A percentile compares a stretch with the other conserved stretches of the same genome.
phyloP scores from a whole-genome alignment of 2,888 invertebrate genomes.

The Cataglyphis cursor region DNA sequence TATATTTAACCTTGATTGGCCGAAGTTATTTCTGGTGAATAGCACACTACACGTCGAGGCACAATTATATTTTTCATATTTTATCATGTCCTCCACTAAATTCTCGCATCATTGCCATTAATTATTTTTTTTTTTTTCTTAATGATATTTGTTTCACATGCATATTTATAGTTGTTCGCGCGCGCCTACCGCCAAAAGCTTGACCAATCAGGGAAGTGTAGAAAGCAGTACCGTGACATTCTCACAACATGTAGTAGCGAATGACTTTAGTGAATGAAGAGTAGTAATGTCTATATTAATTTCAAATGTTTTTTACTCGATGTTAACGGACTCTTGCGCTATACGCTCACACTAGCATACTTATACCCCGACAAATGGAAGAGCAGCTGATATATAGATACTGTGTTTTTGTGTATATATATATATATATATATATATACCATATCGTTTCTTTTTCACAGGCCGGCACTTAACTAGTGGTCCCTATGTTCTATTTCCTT shows the following conservation, averaged over 20 bases:
- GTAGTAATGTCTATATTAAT: conserved; percentile 73
- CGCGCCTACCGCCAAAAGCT: conserved; percentile 47
- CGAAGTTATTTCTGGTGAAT: conserved; percentile 55
- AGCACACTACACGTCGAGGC: neutral
- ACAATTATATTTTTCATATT: neutral
- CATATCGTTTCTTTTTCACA: conserved; percentile 72
- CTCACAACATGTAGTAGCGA: conserved; percentile 69
- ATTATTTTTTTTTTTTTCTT: neutral
- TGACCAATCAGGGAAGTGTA: conserved; percentile 77
- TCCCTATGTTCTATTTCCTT: conserved; percentile 75
- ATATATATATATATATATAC: conserved; percentile 38
- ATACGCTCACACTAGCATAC: conserved; percentile 56
- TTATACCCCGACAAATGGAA: conserved; percentile 34
- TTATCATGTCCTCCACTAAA: neutral
- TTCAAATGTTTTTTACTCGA: conserved; percentile 59
- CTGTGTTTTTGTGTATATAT: conserved; percentile 39
- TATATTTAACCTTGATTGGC: conserved; percentile 78
- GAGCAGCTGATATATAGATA: conserved; percentile 44
- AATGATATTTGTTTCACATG: neutral
- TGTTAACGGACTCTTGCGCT: conserved; percentile 67
- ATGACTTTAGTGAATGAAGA: conserved; percentile 76
- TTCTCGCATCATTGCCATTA: neutral
- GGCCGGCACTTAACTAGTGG: conserved; percentile 78
- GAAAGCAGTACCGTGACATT: conserved; percentile 69
- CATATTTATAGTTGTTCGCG: neutral